Evolutionary conservation across 2,113 vertebrate genomes (phyloP).

Genomic region (Xenus cinereus): DNA sequence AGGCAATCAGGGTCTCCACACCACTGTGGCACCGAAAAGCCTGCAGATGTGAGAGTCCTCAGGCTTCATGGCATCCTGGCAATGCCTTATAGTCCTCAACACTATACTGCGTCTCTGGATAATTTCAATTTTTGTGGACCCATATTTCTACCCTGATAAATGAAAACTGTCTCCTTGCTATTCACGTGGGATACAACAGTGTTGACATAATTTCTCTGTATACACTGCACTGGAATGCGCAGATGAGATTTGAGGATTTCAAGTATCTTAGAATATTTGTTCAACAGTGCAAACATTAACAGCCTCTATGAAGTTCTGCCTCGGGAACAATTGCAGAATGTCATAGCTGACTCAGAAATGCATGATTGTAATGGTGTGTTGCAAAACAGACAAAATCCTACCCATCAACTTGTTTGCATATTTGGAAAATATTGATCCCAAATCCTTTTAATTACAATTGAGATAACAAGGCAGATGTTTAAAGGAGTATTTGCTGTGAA

Average conservation of each 20-base stretch:
- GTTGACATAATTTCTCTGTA: background rate
- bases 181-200: background rate
- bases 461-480: background rate
- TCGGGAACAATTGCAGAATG: background rate
- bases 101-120: background rate
- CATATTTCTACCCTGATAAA: background rate
- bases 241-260: background rate
- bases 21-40: background rate
- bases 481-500: background rate
- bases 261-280: background rate
- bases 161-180: background rate
- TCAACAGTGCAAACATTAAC: background rate
- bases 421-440: background rate
- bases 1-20: background rate
- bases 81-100: background rate
- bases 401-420: background rate
- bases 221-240: background rate
- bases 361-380: background rate
- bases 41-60: background rate
- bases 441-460: background rate
- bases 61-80: background rate
- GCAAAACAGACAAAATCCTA: background rate
- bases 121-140: background rate
- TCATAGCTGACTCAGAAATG: background rate
- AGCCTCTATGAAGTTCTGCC: background rate